phyloP scores from a whole-genome alignment of 1,140 invertebrate species.

The Ostrea edulis region DNA sequence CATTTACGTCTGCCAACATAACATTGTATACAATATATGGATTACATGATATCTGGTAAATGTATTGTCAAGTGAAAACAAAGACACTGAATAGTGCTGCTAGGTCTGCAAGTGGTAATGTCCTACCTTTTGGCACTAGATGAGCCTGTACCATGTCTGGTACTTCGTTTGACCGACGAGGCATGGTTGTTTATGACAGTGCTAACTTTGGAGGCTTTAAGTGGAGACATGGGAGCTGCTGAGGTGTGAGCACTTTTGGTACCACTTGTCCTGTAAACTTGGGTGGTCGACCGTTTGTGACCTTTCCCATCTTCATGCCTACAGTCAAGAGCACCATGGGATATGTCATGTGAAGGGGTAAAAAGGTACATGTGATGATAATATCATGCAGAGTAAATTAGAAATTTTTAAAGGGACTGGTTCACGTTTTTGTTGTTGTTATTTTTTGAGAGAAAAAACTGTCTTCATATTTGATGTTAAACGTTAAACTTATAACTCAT shows the following conservation, averaged over 20 bases:
- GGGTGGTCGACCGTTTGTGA: constrained; percentile 74
- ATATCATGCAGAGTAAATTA: background rate
- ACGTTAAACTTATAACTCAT: no score
- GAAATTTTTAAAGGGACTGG: background rate
- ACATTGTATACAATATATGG: background rate
- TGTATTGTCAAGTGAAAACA: background rate
- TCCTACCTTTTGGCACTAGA: constrained; percentile 73
- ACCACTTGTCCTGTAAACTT: constrained; percentile 66
- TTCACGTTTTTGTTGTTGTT: no score
- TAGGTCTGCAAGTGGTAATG: background rate
- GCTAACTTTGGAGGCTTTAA: constrained; percentile 75
- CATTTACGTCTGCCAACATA: constrained; percentile 10
- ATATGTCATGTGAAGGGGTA: constrained; percentile 28
- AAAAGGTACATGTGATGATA: background rate
- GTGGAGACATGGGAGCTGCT: constrained; percentile 67
- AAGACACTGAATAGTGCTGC: background rate
- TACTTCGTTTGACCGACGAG: constrained; percentile 62
- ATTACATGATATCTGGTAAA: background rate
- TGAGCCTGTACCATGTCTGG: constrained; percentile 61
- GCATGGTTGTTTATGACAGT: constrained; percentile 66
- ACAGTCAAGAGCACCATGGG: constrained; percentile 44
- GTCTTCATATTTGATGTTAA: no score
- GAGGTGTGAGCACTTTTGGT: constrained; percentile 73
- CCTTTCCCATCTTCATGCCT: constrained; percentile 71
- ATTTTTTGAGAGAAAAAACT: no score